Conservation (phyloP, 1,140 invertebrate species). For the Polyergus mexicanus region DNA sequence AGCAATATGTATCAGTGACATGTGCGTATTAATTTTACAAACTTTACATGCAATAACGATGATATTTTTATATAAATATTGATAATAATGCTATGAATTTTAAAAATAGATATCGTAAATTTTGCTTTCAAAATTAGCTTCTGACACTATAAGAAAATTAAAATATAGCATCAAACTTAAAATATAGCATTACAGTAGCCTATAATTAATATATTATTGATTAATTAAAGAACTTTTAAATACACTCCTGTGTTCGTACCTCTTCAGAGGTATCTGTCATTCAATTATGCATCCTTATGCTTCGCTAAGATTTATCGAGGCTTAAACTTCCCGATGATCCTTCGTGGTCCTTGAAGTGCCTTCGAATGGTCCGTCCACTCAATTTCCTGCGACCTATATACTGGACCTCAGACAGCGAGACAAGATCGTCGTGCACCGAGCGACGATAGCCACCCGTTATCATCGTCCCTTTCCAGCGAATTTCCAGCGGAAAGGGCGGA, state of each 20-base stretch:
- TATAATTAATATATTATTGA: not conserved
- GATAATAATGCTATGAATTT: too few species aligned
- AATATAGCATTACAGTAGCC: not conserved
- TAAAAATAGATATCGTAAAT: too few species aligned
- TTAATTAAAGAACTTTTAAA: not conserved
- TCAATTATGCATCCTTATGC: not conserved
- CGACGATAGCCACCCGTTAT: constrained; percentile 8
- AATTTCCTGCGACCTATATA: constrained; percentile 31
- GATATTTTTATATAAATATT: too few species aligned
- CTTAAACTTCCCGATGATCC: not conserved
- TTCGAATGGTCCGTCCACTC: constrained; percentile 27
- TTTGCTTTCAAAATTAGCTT: too few species aligned
- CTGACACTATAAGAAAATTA: too few species aligned
- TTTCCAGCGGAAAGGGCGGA: constrained; percentile 32
- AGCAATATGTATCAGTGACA: not conserved
- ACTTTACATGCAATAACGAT: too few species aligned
- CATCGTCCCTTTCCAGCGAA: constrained; percentile 26
- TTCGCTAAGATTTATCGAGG: not conserved
- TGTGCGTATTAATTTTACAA: too few species aligned
- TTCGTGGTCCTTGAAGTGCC: constrained; percentile 1
- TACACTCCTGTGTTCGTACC: not conserved
- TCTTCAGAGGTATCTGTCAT: not conserved
- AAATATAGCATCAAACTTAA: too few species aligned
- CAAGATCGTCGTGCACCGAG: constrained; percentile 21
- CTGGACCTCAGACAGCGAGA: not conserved